Conservation (phyloP, 2,113 vertebrate species). For the Choloepus hoffmanni region DNA sequence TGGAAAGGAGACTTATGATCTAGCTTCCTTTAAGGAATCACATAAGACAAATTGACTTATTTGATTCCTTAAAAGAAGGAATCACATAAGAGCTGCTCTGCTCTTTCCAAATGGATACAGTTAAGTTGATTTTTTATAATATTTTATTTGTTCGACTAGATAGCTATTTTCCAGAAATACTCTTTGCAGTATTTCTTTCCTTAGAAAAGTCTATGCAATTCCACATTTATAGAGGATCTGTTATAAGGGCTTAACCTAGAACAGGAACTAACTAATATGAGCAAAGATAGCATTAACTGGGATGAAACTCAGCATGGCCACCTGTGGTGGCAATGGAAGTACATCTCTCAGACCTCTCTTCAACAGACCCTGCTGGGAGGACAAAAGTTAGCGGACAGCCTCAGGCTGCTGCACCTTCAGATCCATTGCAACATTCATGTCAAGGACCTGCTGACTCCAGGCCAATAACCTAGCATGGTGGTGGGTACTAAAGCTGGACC, state of each 20-base stretch:
- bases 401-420: neutral
- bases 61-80: no score
- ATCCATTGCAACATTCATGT: neutral
- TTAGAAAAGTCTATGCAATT: conserved; percentile 34
- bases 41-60: neutral
- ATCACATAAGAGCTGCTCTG: neutral
- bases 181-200: conserved; percentile 3
- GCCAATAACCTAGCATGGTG: neutral
- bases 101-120: conserved; percentile 45
- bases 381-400: neutral
- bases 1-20: neutral
- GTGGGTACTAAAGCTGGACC: neutral
- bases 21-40: conserved; percentile 35
- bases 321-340: neutral
- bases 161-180: conserved; percentile 21
- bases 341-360: neutral
- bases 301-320: neutral
- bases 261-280: conserved; percentile 39
- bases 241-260: neutral
- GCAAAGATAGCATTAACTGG: neutral
- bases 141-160: conserved; percentile 9
- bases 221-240: neutral
- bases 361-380: neutral
- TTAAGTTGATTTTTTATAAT: conserved; percentile 43
- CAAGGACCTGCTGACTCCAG: neutral